Conservation (phyloP, 2,797 vertebrate genomes). For the Anguilla obscura region DNA sequence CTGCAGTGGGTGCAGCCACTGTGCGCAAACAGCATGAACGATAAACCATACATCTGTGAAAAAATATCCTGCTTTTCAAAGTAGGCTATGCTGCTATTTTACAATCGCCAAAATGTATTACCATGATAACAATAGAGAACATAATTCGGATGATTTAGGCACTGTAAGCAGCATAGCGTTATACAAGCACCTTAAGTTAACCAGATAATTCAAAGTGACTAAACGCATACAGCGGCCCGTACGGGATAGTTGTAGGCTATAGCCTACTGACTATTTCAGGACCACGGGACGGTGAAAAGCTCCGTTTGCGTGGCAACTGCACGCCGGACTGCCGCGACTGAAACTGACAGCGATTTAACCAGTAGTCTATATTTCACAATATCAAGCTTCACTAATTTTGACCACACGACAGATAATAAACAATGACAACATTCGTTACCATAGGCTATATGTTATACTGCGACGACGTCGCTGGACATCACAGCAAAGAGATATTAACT, state of each 20-base stretch:
- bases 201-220: not conserved
- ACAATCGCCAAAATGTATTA: not conserved
- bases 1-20: not conserved
- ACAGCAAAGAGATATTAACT: not conserved
- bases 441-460: constrained; percentile 65
- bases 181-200: not conserved
- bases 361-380: not conserved
- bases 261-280: constrained; percentile 34
- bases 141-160: not conserved
- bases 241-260: not conserved
- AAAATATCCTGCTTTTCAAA: not conserved
- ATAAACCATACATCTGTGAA: not conserved
- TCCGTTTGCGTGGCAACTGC: constrained; percentile 10
- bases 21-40: not conserved
- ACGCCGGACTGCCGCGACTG: constrained; percentile 9
- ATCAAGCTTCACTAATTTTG: not conserved
- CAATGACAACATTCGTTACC: constrained; percentile 35
- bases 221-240: not conserved
- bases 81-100: not conserved
- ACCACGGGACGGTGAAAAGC: constrained; percentile 36
- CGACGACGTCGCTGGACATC: constrained; percentile 42
- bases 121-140: not conserved
- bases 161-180: not conserved
- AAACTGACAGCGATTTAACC: not conserved
- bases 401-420: not conserved